Evolutionary conservation across 2,797 vertebrate species (phyloP).

Genomic region (Echiichthys vipera): DNA sequence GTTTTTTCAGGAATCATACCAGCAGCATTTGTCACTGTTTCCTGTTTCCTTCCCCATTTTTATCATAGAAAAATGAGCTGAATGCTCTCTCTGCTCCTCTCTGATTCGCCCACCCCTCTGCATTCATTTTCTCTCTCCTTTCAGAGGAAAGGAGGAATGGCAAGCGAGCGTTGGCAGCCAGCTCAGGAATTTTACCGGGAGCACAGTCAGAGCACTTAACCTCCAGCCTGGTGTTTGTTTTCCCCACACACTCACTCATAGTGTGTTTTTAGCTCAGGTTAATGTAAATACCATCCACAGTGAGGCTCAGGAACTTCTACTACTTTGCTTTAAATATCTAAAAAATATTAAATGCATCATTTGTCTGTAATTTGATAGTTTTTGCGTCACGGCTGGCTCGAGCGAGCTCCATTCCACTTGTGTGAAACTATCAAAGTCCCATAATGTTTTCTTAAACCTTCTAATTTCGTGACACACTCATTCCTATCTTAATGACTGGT

Average conservation of each 20-base stretch:
- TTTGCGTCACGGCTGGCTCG: not conserved
- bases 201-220: slow-evolving; percentile 78
- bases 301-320: slow-evolving; percentile 27
- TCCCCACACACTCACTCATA: slow-evolving; percentile 55
- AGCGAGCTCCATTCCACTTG: not conserved
- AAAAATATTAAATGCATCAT: slow-evolving; percentile 10
- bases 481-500: not conserved
- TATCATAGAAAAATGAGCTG: slow-evolving; percentile 47
- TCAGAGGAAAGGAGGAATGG: slow-evolving; percentile 72
- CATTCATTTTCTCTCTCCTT: slow-evolving; percentile 68
- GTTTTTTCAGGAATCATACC: slow-evolving; percentile 28
- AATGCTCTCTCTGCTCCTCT: slow-evolving; percentile 68
- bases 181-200: slow-evolving; percentile 78
- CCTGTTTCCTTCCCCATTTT: slow-evolving; percentile 27
- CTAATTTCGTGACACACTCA: not conserved
- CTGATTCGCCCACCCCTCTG: slow-evolving; percentile 48
- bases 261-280: slow-evolving; percentile 58
- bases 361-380: not conserved
- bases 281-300: slow-evolving; percentile 28
- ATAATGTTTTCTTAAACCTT: slow-evolving; percentile 5
- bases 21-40: slow-evolving; percentile 47
- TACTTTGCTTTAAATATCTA: slow-evolving; percentile 25
- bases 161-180: slow-evolving; percentile 69
- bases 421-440: slow-evolving; percentile 17
- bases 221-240: slow-evolving; percentile 77